A percentile compares a stretch with the other conserved stretches of the same genome.
These are phyloP conservation scores for Autographa gamma DNA, from an alignment of 2,888 invertebrate genomes.

Conservation along the genomic window DNA sequence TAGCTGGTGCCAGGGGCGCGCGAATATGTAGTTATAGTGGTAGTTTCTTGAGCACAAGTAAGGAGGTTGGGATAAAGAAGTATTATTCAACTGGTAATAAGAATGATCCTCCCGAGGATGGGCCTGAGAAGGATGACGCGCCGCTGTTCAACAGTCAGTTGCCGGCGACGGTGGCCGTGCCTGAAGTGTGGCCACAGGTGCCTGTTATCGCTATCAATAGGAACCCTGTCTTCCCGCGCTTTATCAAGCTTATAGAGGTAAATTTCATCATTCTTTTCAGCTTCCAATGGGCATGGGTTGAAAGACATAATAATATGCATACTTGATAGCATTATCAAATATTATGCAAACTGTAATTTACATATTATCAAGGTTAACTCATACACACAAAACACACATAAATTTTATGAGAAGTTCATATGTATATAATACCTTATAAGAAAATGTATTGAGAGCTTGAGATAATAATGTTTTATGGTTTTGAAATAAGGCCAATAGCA, in stretches of 20 bases:
- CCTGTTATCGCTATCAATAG: constrained; percentile 98
- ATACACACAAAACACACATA: background rate
- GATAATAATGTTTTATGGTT: too few species aligned
- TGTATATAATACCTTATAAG: too few species aligned
- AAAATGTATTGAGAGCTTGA: too few species aligned
- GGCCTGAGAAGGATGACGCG: constrained; percentile 79
- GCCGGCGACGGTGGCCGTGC: constrained; percentile 97
- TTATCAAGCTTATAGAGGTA: constrained; percentile 99
- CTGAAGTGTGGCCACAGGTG: constrained; percentile 98
- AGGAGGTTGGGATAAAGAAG: constrained; percentile 63
- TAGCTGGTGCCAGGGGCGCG: constrained; percentile 54
- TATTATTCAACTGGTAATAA: constrained; percentile 78
- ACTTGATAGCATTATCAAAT: background rate
- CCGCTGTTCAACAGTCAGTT: constrained; percentile 89
- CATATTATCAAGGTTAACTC: background rate
- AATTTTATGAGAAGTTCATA: too few species aligned
- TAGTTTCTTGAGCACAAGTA: constrained; percentile 52
- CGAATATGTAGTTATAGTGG: constrained; percentile 69
- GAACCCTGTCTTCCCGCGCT: constrained; percentile 99
- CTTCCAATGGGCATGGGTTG: too few species aligned
- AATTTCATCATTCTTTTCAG: constrained; percentile 1
- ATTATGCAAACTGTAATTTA: background rate
- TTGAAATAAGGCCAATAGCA: too few species aligned
- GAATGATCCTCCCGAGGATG: constrained; percentile 80
- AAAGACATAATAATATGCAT: too few species aligned